Evolutionary conservation across 2,113 vertebrate species (phyloP).

Genomic region (Halichoeres trimaculatus): DNA sequence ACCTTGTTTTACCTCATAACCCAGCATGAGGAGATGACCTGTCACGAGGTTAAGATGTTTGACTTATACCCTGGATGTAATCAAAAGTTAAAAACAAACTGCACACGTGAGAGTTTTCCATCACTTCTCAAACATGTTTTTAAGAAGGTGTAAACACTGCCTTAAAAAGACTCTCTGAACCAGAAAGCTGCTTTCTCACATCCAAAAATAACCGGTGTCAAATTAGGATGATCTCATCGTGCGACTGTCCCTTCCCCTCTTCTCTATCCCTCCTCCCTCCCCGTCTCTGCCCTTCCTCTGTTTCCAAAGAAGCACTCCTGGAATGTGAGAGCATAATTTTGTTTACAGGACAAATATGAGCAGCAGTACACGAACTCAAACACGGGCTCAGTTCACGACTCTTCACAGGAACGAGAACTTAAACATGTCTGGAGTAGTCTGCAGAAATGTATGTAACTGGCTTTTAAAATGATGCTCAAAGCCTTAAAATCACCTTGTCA

Average conservation of each 20-base stretch:
- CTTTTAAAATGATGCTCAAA: background rate
- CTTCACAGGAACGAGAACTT: background rate
- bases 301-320: constrained; percentile 12
- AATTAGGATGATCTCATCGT: background rate
- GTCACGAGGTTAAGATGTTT: no score
- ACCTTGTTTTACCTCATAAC: no score
- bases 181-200: background rate
- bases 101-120: no score
- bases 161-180: background rate
- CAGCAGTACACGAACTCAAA: background rate
- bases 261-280: background rate
- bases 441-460: background rate
- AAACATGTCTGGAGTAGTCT: background rate
- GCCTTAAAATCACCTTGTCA: no score
- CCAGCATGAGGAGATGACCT: no score
- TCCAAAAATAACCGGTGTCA: background rate
- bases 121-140: background rate
- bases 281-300: background rate
- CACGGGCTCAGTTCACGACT: background rate
- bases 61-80: no score
- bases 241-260: background rate
- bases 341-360: constrained; percentile 42
- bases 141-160: background rate
- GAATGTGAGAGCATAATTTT: constrained; percentile 32
- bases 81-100: no score